A percentile compares a stretch with the other conserved stretches of the same genome.
Conservation (phyloP, 1,140 invertebrate genomes). For the Drosophila mojavensis region DNA sequence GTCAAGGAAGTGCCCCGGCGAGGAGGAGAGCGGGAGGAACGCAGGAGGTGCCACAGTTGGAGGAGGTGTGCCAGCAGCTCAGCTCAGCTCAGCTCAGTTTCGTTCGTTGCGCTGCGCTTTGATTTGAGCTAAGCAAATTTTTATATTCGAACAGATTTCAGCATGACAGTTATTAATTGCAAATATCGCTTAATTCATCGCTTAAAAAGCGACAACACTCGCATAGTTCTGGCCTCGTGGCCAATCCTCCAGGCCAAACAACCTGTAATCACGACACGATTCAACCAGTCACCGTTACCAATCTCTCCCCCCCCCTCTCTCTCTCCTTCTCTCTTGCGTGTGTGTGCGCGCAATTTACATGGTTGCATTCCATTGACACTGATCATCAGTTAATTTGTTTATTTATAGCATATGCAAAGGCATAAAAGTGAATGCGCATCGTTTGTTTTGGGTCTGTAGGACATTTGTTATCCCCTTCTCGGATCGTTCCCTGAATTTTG, state of each 20-base stretch:
- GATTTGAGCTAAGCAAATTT: constrained; percentile 80
- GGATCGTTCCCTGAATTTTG: constrained; percentile 31
- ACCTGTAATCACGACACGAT: constrained; percentile 80
- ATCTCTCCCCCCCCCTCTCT: constrained; percentile 4
- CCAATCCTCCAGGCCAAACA: constrained; percentile 72
- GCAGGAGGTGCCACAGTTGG: neutral
- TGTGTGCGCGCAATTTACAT: constrained; percentile 67
- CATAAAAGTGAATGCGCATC: constrained; percentile 77
- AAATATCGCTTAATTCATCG: constrained; percentile 84
- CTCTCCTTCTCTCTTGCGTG: neutral
- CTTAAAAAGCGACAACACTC: constrained; percentile 79
- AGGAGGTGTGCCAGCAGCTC: neutral
- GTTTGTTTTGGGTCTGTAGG: constrained; percentile 79
- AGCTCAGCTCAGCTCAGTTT: neutral
- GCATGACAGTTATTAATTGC: constrained; percentile 83
- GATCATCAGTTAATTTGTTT: constrained; percentile 83
- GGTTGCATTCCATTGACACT: constrained; percentile 83
- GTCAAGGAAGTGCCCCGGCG: constrained; percentile 36
- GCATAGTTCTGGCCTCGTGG: constrained; percentile 57
- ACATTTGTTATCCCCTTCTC: constrained; percentile 67
- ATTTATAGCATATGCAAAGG: constrained; percentile 60
- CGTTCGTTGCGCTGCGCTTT: constrained; percentile 43
- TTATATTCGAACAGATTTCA: constrained; percentile 81
- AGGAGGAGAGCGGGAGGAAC: constrained; percentile 14
- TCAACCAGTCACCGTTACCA: constrained; percentile 40